Conservation (phyloP, 2,888 invertebrate genomes). For the Macroteleia sp. region DNA sequence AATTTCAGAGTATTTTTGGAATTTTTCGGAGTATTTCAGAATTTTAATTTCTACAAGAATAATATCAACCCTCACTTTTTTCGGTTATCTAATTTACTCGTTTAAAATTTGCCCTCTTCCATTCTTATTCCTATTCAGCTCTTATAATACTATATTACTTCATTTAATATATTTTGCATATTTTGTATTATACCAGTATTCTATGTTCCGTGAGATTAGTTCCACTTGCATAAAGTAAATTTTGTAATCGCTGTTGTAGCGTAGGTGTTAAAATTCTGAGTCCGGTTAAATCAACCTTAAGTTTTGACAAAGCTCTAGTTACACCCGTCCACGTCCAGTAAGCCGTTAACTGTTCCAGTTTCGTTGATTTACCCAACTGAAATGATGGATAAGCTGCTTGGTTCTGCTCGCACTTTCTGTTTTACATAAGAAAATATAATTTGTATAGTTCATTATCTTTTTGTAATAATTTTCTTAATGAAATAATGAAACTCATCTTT, state of each 20-base stretch:
- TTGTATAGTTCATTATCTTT: not conserved
- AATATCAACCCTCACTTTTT: too few relatives aligned
- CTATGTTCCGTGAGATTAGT: constrained; percentile 87
- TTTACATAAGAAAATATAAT: not conserved
- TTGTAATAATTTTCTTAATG: not conserved
- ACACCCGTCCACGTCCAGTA: constrained; percentile 87
- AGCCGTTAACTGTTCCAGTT: constrained; percentile 88
- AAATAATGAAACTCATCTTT: too few relatives aligned
- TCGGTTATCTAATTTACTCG: too few relatives aligned
- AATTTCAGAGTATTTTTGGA: too few relatives aligned
- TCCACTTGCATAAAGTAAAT: constrained; percentile 86
- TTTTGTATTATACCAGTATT: constrained; percentile 80
- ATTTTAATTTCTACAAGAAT: too few relatives aligned
- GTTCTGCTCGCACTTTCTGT: constrained; percentile 89
- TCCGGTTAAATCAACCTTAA: constrained; percentile 85
- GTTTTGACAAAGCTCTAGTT: constrained; percentile 78
- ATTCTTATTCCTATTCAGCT: too few relatives aligned
- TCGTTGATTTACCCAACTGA: constrained; percentile 88
- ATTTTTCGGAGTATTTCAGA: too few relatives aligned
- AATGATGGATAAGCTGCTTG: constrained; percentile 90
- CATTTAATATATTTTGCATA: not conserved
- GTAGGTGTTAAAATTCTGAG: constrained; percentile 86
- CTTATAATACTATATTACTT: too few relatives aligned
- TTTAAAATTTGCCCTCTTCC: too few relatives aligned
- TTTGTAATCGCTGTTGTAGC: constrained; percentile 86